Conservation (phyloP, 2,113 vertebrate genomes). For the Boleophthalmus pectinirostris region DNA sequence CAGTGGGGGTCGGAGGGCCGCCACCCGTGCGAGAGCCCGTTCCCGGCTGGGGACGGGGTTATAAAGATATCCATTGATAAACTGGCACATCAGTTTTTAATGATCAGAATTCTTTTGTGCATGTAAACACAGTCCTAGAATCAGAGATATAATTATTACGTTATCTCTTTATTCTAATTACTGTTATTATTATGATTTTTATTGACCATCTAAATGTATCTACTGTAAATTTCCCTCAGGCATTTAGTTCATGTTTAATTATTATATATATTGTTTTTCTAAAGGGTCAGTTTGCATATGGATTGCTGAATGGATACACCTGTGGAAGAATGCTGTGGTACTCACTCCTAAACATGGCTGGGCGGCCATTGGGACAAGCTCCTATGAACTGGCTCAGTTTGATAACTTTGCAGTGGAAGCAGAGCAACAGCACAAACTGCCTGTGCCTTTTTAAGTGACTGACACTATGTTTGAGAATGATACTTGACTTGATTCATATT, state of each 20-base stretch:
- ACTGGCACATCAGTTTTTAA: too few species aligned
- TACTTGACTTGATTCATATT: conserved; percentile 7
- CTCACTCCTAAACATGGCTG: conserved; percentile 81
- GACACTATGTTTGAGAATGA: conserved; percentile 1
- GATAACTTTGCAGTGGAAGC: conserved; percentile 89
- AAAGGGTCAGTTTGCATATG: conserved; percentile 79
- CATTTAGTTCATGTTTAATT: conserved; percentile 3
- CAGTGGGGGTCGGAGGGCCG: too few species aligned
- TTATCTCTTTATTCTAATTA: too few species aligned
- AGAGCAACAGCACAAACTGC: conserved; percentile 12
- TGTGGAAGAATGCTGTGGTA: conserved; percentile 81
- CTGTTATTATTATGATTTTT: too few species aligned
- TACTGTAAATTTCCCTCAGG: too few species aligned
- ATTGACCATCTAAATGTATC: too few species aligned
- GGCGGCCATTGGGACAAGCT: conserved; percentile 88
- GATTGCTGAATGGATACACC: conserved; percentile 79
- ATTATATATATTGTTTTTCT: conserved; percentile 5
- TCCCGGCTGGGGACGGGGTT: too few species aligned
- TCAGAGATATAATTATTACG: too few species aligned
- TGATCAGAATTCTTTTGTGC: too few species aligned
- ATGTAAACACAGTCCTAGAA: too few species aligned
- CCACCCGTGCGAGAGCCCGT: too few species aligned
- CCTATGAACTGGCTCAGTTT: conserved; percentile 91
- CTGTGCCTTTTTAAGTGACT: conserved; percentile 2
- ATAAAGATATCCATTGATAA: too few species aligned